Evolutionary conservation across 1,140 invertebrate species (phyloP), one percentile per base, ranked within the genome.

Genomic region (Drepana arcuata): DNA sequence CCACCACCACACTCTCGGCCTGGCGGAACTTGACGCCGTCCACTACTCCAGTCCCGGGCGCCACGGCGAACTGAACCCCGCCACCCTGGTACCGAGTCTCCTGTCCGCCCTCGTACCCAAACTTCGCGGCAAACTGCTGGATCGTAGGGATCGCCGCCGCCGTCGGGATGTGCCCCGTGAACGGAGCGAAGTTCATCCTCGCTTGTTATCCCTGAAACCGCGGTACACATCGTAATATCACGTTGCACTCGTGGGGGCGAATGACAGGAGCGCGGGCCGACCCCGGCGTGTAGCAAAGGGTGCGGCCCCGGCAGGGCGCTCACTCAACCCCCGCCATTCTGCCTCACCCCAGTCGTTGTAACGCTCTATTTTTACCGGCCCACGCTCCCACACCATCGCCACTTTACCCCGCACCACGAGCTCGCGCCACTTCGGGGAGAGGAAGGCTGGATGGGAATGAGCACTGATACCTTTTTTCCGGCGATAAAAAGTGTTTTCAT

Each of bases 1-100:
- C 74, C 2, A 83, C 78, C 13, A 80, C 75, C 16, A 83, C 70
- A 34, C 73, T 81, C 45, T 84, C 81, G 0, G 72, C 69, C 52
- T 83, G 79, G 0, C 80, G 41, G 50, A 84, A 85, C 70, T 84
- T 84, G 27, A 81, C 79, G 6, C 75, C 77, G 35, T 84, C 82
- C 15, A 82, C 72, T 6, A 70, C 45, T 16, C 78, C 59, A 5
- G 41, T 44, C n/a, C 69, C 62, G 0, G 64, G 41, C 1, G 54
- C 60, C 10, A 72, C 64, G 10, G 67, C 51, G 28, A 74, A 71
- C 53, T 74, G 73, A 23, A 74, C 68, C 4, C 48, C 47, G 13
- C 49, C 49, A 5, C 61, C 52, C 28, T 23, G 9, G 44, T 77
- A 75, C 4, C 71, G 45, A 2, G 64, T 63, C 48, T 80, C 73